phyloP scores from a whole-genome alignment of 2,113 vertebrate genomes.

The Nibea coibor region DNA sequence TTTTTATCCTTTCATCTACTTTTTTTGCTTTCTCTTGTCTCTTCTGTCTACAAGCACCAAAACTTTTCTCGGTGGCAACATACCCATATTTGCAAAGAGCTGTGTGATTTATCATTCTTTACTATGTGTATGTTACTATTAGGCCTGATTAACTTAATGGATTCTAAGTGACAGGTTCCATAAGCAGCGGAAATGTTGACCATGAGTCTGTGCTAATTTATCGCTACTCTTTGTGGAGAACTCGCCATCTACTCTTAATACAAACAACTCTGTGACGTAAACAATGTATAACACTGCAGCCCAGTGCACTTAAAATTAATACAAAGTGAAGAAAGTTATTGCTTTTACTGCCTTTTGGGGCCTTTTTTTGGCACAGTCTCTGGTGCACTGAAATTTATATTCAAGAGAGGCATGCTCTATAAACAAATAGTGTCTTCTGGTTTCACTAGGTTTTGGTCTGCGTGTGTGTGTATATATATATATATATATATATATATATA shows the following conservation, averaged over 20 bases:
- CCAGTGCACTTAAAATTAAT: conserved; percentile 54
- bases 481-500: too few species aligned
- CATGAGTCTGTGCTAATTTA: conserved; percentile 70
- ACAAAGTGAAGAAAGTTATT: conserved; percentile 43
- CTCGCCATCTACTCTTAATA: conserved; percentile 64
- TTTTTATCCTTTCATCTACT: conserved; percentile 38
- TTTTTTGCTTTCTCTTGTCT: conserved; percentile 19
- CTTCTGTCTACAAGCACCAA: conserved; percentile 10
- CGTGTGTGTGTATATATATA: too few species aligned
- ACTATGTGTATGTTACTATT: conserved; percentile 59
- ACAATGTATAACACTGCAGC: conserved; percentile 52
- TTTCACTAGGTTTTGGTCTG: background rate
- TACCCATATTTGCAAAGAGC: conserved; percentile 29
- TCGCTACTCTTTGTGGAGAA: conserved; percentile 62
- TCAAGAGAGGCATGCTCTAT: background rate
- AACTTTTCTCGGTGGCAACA: conserved; percentile 31
- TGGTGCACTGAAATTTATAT: background rate
- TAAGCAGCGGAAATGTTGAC: conserved; percentile 60
- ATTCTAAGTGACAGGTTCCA: conserved; percentile 70
- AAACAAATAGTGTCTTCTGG: background rate
- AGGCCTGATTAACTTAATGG: conserved; percentile 80
- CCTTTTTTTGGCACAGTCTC: background rate
- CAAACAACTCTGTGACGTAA: conserved; percentile 65
- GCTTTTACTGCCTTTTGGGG: conserved; percentile 16
- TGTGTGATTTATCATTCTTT: conserved; percentile 68